Base-by-base conservation (phyloP, 2,797 vertebrate genomes). In the Dallia pectoralis region DNA sequence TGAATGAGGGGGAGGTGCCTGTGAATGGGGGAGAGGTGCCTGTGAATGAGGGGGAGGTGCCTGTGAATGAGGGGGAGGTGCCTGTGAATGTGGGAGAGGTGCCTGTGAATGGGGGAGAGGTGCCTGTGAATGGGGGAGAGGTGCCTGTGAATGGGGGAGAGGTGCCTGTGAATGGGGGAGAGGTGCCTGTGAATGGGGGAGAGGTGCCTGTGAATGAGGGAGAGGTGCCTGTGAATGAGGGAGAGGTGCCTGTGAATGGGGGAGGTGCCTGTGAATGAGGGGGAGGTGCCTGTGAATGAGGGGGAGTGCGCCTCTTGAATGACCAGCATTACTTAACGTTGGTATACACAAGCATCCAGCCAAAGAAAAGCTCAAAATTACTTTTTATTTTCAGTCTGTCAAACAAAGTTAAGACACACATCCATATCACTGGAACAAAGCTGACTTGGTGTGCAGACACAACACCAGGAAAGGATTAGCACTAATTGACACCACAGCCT, bases 381-480 rank as follows among this genome's bases (percentile, higher is more conserved):
- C n/a, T 59, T 22, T 59, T 59, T 59, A 59, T 59, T 59, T 59
- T 59, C 53, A 59, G 53, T 59, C 53, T 59, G 53, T 59, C 53
- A 59, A 59, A 59, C 51, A 22, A 56, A 8, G 65, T 67, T 67
- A 40, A 67, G 64, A 66, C n/a, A 44, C 36, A 44, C 65, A 67
- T 67, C 36, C 65, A 44, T 67, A 33, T 40, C 65, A 67, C 40
- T 25, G 33, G 19, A 67, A 67, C 53, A 67, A n/a, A 44, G 65
- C 12, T 14, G 25, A 33, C 4, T 33, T 25, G 64, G 22, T 59
- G 25, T 22, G 53, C 53, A 22, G 12, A 67, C 65, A 7, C n/a
- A 67, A 40, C 36, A 33, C 65, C 33, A 12, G 22, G 33, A 67
- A 9, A 40, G 22, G 9, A 44, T 8, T 44, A 44, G 6, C 64